These are phyloP conservation scores for Megaptera novaeangliae DNA, from an alignment of 2,113 vertebrate species.

Conservation along the genomic window DNA sequence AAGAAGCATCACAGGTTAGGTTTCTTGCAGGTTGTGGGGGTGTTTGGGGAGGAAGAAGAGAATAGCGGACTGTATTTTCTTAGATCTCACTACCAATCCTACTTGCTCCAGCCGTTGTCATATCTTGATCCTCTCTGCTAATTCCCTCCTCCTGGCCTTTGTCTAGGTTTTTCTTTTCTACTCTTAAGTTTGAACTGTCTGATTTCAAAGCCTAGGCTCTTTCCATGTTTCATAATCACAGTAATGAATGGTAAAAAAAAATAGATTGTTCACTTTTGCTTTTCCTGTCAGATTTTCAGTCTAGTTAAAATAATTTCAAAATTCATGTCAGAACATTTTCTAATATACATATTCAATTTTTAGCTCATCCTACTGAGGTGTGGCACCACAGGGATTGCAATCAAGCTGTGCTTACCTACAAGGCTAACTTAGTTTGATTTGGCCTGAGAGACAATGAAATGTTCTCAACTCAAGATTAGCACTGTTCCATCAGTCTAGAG, in stretches of 20 bases:
- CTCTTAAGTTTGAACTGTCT: background rate
- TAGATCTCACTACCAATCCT: background rate
- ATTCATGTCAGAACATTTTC: conserved; percentile 13
- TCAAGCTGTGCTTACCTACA: background rate
- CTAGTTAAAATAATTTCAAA: conserved; percentile 37
- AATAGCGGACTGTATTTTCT: background rate
- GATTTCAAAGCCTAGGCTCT: background rate
- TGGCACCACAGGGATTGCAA: background rate
- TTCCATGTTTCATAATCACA: background rate
- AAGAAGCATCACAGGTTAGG: background rate
- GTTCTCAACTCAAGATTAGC: background rate
- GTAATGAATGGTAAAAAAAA: background rate
- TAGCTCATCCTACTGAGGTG: background rate
- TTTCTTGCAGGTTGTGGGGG: background rate
- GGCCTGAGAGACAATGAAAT: background rate
- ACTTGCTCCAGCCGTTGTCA: background rate
- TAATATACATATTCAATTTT: background rate
- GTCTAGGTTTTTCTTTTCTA: conserved; percentile 3
- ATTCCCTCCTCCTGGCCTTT: background rate
- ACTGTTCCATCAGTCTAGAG: background rate
- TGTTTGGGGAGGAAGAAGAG: background rate
- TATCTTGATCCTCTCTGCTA: background rate
- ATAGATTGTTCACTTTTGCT: background rate
- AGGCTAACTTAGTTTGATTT: background rate
- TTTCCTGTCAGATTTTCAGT: conserved; percentile 24